A percentile compares a stretch with the other conserved stretches of the same genome.
Conservation (phyloP, 2,113 vertebrate genomes). For the Daboia siamensis region DNA sequence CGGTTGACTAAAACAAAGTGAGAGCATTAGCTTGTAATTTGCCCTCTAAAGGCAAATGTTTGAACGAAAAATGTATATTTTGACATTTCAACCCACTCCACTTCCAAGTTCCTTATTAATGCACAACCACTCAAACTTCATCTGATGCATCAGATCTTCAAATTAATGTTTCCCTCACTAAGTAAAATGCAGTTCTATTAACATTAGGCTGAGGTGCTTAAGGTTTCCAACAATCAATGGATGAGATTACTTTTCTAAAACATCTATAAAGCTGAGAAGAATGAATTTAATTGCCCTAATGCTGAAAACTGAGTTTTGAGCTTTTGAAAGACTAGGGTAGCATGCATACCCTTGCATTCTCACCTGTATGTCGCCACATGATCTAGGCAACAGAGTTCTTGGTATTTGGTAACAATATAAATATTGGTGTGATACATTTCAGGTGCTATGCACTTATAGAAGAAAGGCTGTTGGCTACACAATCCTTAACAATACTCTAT, state of each 20-base stretch:
- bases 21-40: not conserved
- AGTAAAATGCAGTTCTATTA: conserved; percentile 3
- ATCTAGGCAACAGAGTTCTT: not conserved
- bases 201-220: not conserved
- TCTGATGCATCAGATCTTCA: conserved; percentile 25
- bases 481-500: not conserved
- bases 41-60: not conserved
- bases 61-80: not conserved
- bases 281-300: not conserved
- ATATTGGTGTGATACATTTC: not conserved
- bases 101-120: not conserved
- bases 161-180: not conserved
- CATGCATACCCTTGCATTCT: not conserved
- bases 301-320: not conserved
- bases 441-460: not conserved
- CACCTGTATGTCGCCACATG: not conserved
- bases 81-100: not conserved
- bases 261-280: conserved; percentile 19
- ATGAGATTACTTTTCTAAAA: not conserved
- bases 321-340: not conserved
- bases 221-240: not conserved
- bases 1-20: conserved; percentile 3
- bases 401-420: not conserved
- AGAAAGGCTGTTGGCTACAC: not conserved
- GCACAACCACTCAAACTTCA: not conserved